Percentiles rank a stretch among this genome's conserved stretches.
These are phyloP conservation scores for Gopherus evgoodei DNA, from an alignment of 2,113 vertebrate species.

Conservation along the genomic window DNA sequence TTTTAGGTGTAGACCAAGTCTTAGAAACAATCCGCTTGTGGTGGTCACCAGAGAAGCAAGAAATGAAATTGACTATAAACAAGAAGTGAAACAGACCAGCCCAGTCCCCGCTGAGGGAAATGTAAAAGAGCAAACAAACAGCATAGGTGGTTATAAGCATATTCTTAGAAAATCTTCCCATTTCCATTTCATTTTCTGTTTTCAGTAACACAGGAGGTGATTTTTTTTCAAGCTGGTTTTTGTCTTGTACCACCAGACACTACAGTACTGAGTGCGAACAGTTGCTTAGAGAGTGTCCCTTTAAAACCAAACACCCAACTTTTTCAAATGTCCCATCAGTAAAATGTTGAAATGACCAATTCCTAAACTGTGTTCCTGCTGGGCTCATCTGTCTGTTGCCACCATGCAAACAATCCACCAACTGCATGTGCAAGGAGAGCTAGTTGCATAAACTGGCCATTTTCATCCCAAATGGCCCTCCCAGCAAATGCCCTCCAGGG, in stretches of 20 bases:
- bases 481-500: too few species aligned
- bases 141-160: not conserved
- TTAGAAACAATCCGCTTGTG: too few species aligned
- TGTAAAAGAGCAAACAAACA: not conserved
- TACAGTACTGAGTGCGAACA: not conserved
- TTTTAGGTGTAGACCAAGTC: too few species aligned
- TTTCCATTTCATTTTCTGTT: not conserved
- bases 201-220: accelerated
- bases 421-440: accelerated
- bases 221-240: not conserved
- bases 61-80: not conserved
- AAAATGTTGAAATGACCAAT: not conserved
- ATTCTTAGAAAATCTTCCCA: not conserved
- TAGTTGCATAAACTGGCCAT: not conserved
- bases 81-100: not conserved
- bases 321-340: not conserved
- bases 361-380: not conserved
- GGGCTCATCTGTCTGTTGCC: not conserved
- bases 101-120: not conserved
- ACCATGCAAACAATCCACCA: not conserved
- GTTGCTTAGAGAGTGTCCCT: not conserved
- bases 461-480: not conserved
- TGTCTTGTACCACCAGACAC: not conserved
- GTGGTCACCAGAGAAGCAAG: not conserved
- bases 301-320: not conserved